Percentiles rank a stretch among this genome's conserved stretches.
Conservation (phyloP, 1,140 invertebrate genomes). For the Drusus annulatus region DNA sequence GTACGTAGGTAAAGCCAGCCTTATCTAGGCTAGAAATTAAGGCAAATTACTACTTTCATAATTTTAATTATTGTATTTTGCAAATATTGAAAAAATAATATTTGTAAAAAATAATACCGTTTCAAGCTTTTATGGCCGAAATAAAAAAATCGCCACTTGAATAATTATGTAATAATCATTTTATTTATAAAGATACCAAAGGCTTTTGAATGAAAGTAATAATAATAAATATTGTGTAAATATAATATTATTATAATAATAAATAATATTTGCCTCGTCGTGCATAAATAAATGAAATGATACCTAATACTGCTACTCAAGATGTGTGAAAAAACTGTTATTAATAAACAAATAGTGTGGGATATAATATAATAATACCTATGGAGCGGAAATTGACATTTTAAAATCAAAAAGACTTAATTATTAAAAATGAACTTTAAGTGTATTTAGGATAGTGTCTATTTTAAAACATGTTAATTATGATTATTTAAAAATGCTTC, state of each 20-base stretch:
- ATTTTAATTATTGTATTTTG: neutral
- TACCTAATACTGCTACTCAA: neutral
- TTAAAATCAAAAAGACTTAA: constrained; percentile 17
- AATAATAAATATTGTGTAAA: neutral
- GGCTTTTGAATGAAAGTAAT: neutral
- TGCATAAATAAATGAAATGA: constrained; percentile 4
- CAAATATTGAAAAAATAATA: neutral
- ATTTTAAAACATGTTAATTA: constrained; percentile 1
- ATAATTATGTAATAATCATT: neutral
- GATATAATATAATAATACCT: constrained; percentile 5
- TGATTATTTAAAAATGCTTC: constrained; percentile 2
- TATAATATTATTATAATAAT: neutral
- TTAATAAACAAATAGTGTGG: neutral
- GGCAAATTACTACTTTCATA: too few relatives aligned
- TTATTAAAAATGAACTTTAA: constrained; percentile 11
- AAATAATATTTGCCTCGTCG: neutral
- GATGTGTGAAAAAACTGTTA: neutral
- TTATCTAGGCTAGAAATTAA: too few relatives aligned
- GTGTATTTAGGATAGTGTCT: constrained; percentile 4
- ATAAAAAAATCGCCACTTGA: neutral
- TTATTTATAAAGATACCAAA: constrained; percentile 12
- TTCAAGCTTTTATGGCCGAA: constrained; percentile 13
- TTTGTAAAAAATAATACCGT: neutral
- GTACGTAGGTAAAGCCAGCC: too few relatives aligned
- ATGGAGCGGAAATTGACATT: neutral